Conservation (phyloP, 2,797 vertebrate genomes). For the Pyrocephalus nanus region DNA sequence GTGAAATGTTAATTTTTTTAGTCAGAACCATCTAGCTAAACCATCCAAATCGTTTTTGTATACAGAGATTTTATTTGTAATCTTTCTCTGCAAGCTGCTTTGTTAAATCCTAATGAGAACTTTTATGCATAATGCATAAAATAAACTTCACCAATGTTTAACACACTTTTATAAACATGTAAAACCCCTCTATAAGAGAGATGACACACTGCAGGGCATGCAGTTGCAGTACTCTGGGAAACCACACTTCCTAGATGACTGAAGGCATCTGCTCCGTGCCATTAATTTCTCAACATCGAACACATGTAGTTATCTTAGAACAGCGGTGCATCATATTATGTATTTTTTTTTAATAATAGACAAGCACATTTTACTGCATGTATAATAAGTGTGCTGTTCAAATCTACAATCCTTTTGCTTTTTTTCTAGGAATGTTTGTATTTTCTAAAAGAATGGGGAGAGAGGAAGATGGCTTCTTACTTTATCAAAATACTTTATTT, state of each 20-base stretch:
- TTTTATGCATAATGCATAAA: constrained; percentile 82
- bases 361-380: constrained; percentile 48
- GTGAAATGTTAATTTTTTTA: constrained; percentile 71
- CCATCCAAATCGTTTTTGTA: constrained; percentile 76
- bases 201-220: constrained; percentile 65
- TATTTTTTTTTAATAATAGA: constrained; percentile 54
- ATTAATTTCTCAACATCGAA: constrained; percentile 67
- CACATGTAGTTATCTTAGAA: constrained; percentile 52
- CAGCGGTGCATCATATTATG: constrained; percentile 18
- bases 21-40: constrained; percentile 76
- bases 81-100: constrained; percentile 79
- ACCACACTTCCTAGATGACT: constrained; percentile 7
- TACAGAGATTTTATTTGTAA: constrained; percentile 81
- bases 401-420: constrained; percentile 29
- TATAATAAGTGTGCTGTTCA: constrained; percentile 42
- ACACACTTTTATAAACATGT: constrained; percentile 76
- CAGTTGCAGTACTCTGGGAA: constrained; percentile 37
- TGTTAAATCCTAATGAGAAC: constrained; percentile 82
- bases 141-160: constrained; percentile 80
- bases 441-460: constrained; percentile 7
- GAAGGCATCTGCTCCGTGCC: constrained; percentile 47
- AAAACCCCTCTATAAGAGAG: constrained; percentile 71
- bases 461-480: constrained; percentile 2
- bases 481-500: constrained; percentile 50
- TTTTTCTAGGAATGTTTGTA: constrained; percentile 45